phyloP scores from a whole-genome alignment of 2,888 invertebrate species.

The Drosophila ustulata region DNA sequence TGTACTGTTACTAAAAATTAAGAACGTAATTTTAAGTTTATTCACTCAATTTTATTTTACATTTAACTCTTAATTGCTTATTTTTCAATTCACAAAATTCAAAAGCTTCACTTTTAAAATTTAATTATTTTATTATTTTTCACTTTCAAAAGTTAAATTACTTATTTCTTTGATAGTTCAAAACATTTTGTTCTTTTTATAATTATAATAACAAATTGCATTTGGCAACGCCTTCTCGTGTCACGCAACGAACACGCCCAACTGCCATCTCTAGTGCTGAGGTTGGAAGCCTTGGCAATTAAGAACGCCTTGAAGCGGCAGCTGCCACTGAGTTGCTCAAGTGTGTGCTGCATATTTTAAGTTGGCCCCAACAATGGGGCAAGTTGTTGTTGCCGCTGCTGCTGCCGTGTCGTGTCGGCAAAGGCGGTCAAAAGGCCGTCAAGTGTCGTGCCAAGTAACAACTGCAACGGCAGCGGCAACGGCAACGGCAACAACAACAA shows the following conservation, averaged over 20 bases:
- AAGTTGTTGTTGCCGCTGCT: constrained; percentile 16
- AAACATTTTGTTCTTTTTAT: too few relatives aligned
- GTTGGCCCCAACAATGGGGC: constrained; percentile 37
- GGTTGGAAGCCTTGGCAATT: constrained; percentile 42
- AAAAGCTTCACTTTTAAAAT: too few relatives aligned
- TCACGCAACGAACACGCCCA: constrained; percentile 11
- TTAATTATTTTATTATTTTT: too few relatives aligned
- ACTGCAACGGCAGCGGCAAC: constrained; percentile 16
- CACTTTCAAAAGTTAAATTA: too few relatives aligned
- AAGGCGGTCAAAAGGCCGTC: constrained; percentile 76
- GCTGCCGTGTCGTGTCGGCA: constrained; percentile 42
- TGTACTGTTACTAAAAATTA: too few relatives aligned
- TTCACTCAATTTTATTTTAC: not conserved
- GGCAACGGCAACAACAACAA: constrained; percentile 35
- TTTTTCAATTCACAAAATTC: too few relatives aligned
- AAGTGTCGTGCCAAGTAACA: constrained; percentile 61
- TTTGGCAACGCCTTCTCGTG: not conserved
- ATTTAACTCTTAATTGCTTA: not conserved
- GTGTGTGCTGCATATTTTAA: constrained; percentile 70
- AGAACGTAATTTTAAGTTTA: accelerated
- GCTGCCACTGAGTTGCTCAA: constrained; percentile 64
- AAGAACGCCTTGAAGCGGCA: constrained; percentile 49
- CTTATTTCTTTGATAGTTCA: too few relatives aligned
- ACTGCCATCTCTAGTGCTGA: constrained; percentile 9
- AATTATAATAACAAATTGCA: too few relatives aligned